Conservation (phyloP, 2,113 vertebrate species). For the Acrocephalus arundinaceus region DNA sequence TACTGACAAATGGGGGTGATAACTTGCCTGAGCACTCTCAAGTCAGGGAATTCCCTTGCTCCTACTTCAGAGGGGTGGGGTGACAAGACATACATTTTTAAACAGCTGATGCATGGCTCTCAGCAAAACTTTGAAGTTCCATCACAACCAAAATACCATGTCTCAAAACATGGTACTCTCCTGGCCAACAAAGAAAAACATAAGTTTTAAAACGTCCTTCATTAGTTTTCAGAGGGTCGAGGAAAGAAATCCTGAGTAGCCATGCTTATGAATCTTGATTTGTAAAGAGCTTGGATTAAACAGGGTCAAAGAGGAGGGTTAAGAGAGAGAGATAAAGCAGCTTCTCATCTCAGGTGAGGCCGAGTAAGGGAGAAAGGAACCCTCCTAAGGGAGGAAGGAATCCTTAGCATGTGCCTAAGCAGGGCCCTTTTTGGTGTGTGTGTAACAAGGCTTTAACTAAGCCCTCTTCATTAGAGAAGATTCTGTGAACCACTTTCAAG, state of each 20-base stretch:
- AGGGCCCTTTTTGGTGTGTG: neutral
- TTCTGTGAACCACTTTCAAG: neutral
- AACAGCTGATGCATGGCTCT: neutral
- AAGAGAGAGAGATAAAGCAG: neutral
- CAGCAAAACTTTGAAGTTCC: neutral
- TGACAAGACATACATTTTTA: neutral
- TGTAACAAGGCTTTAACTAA: neutral
- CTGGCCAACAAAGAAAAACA: neutral
- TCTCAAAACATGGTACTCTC: neutral
- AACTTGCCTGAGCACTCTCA: neutral
- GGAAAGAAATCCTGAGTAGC: neutral
- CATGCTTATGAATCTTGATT: neutral
- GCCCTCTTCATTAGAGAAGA: neutral
- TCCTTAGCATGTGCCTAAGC: neutral
- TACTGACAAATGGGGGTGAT: neutral
- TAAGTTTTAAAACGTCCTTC: neutral
- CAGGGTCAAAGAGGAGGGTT: neutral
- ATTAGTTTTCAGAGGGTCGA: neutral
- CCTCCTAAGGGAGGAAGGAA: neutral
- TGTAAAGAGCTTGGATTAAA: neutral
- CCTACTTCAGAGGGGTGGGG: neutral
- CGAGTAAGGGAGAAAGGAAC: neutral
- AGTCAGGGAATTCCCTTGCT: neutral
- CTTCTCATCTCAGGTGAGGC: neutral
- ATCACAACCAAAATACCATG: neutral